phyloP scores from a whole-genome alignment of 2,113 vertebrate species.

The Hipposideros armiger region DNA sequence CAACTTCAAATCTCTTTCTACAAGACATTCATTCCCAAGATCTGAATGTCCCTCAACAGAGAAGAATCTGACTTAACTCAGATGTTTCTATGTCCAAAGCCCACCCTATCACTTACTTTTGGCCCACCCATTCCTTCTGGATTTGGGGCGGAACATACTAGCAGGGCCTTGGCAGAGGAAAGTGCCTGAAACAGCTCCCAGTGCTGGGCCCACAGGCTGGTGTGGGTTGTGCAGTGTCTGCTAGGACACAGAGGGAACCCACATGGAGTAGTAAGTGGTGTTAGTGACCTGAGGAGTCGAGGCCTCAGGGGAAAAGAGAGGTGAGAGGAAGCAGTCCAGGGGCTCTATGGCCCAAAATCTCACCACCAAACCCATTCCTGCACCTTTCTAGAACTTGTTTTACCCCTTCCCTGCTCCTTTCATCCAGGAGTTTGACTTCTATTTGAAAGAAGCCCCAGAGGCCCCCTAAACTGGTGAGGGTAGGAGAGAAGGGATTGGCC shows the following conservation, averaged over 20 bases:
- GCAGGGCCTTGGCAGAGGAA: background rate
- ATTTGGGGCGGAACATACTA: background rate
- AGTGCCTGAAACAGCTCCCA: too few species aligned
- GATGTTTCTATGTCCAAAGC: background rate
- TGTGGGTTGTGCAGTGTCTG: background rate
- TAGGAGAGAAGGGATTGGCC: background rate
- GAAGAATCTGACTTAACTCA: background rate
- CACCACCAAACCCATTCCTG: background rate
- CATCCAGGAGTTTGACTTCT: background rate
- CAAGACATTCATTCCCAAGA: background rate
- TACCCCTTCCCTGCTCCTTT: background rate
- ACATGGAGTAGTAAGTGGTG: background rate
- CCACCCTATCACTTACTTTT: background rate
- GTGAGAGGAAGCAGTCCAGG: background rate
- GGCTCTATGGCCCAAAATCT: background rate
- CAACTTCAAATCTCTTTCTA: background rate
- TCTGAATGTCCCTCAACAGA: background rate
- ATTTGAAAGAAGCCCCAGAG: background rate
- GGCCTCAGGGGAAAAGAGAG: background rate
- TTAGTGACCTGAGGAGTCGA: background rate
- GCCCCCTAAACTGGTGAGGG: background rate
- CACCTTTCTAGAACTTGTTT: background rate
- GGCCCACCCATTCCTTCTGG: background rate
- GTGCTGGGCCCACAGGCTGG: rapidly evolving
- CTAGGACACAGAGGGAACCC: background rate